Evolutionary conservation across 2,113 vertebrate genomes (phyloP), one percentile per base, ranked within the genome.

Genomic region (Macquaria ambigua): DNA sequence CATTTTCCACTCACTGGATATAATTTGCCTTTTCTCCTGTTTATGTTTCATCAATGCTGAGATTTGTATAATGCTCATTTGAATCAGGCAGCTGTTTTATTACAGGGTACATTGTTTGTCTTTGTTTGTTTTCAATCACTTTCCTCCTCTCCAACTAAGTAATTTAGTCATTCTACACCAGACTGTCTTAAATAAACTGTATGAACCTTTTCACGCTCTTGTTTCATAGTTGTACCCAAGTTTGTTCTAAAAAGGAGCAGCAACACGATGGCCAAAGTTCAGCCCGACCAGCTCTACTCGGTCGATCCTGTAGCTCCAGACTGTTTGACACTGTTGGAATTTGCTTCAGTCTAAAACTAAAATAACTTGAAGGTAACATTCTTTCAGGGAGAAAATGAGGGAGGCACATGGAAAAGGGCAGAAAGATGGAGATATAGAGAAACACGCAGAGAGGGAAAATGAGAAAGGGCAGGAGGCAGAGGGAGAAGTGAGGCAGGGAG

Each of bases 31-130:
- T 62, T 55, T 56, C 62, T 52, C 5, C 3, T 31, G 31, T 59
- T 52, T 23, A 28, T 50, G 53, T 56, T 74, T 62, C 43, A 71
- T 73, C 56, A 62, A 83, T 46, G 48, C 48, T 25, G 59, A 84
- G 62, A 67, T 88, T 88, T 73, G 48, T 75, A 25, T 41, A 28
- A 59, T 4, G 6, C 34, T 82, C 18, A 69, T 83, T 79, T 84
- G 70, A 81, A 63, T 84, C 11, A 66, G 64, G 74, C 62, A 53
- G 46, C 55, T 31, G 58, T 14, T 63, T 75, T 68, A 71, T 52
- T 4, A 73, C n/a, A 67, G 25, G 21, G 53, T 59, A 43, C 25
- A 37, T n/a, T 69, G 31, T 37, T 39, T 8, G 52, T 43, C 41
- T 59, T 68, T 5, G 4, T 48, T 48, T 16, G 14, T 48, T 48